Conservation (phyloP, 2,888 invertebrate species). For the Eupithecia abbreviata region DNA sequence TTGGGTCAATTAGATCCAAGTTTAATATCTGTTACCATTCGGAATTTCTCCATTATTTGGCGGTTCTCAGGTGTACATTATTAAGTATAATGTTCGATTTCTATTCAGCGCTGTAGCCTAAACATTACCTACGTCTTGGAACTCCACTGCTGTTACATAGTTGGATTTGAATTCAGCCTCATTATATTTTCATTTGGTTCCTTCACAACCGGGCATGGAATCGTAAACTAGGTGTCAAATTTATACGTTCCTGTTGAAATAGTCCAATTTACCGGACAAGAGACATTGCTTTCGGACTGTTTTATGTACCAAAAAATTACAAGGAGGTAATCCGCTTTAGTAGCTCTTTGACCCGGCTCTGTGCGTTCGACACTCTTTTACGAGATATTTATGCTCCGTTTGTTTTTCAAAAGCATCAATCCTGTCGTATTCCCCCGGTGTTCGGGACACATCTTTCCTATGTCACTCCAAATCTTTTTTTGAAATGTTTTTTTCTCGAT, state of each 20-base stretch:
- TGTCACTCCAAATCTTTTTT: constrained; percentile 14
- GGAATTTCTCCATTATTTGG: constrained; percentile 24
- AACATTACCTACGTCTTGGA: constrained; percentile 6
- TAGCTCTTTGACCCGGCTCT: constrained; percentile 42
- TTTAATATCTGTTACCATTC: constrained; percentile 30
- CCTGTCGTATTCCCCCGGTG: constrained; percentile 41
- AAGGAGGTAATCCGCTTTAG: constrained; percentile 45
- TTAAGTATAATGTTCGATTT: constrained; percentile 21
- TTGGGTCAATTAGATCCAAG: constrained; percentile 30
- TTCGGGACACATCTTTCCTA: constrained; percentile 20
- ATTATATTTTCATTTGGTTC: constrained; percentile 2
- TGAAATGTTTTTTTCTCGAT: background rate
- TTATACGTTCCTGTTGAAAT: constrained; percentile 3
- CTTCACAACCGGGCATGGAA: constrained; percentile 5
- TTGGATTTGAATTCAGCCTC: constrained; percentile 1
- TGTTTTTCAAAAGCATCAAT: constrained; percentile 66
- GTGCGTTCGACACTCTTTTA: constrained; percentile 36
- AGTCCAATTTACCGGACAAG: constrained; percentile 10
- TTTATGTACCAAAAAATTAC: constrained; percentile 39
- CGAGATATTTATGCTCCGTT: constrained; percentile 57
- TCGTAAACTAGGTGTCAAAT: constrained; percentile 4
- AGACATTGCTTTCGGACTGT: constrained; percentile 16
- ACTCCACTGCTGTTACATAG: background rate
- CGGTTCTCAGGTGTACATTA: constrained; percentile 18
- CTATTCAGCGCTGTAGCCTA: background rate